Conservation (phyloP, 2,888 invertebrate genomes). For the Synergus itoensis region DNA sequence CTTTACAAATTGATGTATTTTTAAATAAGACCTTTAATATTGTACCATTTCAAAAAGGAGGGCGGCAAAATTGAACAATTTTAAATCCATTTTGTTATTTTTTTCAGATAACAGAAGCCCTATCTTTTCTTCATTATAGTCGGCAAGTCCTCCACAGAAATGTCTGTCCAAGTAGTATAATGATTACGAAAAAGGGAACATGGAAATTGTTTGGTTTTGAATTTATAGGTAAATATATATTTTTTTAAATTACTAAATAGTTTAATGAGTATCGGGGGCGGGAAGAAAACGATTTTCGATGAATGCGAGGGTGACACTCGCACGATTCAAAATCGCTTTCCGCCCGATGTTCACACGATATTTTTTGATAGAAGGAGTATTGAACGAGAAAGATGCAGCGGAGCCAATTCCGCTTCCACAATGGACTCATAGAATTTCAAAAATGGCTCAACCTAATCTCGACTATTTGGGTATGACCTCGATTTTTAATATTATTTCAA, state of each 20-base stretch:
- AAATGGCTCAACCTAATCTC: conserved; percentile 95
- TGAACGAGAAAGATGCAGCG: conserved; percentile 54
- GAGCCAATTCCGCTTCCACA: conserved; percentile 55
- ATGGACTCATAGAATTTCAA: conserved; percentile 94
- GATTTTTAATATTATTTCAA: conserved; percentile 10
- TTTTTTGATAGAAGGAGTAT: neutral
- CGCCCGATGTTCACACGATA: neutral
- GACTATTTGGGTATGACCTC: conserved; percentile 90
- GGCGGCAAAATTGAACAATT: too few relatives aligned
- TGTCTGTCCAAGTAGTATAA: conserved; percentile 94
- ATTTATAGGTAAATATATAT: conserved; percentile 85
- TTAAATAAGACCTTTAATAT: too few relatives aligned
- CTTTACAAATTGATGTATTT: too few relatives aligned
- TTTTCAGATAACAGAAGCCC: conserved; percentile 94
- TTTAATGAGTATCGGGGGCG: too few relatives aligned
- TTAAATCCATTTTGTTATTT: neutral
- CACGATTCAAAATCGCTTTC: too few relatives aligned
- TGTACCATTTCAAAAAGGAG: too few relatives aligned
- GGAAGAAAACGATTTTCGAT: too few relatives aligned
- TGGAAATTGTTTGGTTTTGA: conserved; percentile 98
- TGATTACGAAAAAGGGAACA: conserved; percentile 94
- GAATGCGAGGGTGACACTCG: too few relatives aligned
- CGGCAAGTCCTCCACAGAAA: conserved; percentile 95
- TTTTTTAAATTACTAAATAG: too few relatives aligned
- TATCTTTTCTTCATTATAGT: conserved; percentile 94